Conservation (phyloP, 2,888 invertebrate genomes). For the Cheilosia variabilis region DNA sequence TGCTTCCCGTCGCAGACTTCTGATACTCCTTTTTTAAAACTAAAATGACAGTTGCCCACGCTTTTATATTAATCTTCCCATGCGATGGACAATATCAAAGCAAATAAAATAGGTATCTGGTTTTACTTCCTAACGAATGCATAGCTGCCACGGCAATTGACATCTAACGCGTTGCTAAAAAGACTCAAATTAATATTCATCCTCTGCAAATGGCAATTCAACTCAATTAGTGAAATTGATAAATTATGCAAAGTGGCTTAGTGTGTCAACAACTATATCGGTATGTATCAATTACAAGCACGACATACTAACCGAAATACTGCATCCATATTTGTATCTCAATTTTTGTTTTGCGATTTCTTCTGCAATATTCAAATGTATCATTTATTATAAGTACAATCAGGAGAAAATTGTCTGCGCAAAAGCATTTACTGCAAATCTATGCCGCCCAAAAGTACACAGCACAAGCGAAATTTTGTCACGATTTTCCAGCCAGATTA, state of each 20-base stretch:
- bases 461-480: slow-evolving; percentile 57
- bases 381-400: slow-evolving; percentile 1
- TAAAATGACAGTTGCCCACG: not conserved
- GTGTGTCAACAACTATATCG: slow-evolving; percentile 50
- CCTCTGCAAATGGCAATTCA: not conserved
- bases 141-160: not conserved
- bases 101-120: not conserved
- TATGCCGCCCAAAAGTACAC: slow-evolving; percentile 54
- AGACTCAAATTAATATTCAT: not conserved
- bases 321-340: slow-evolving; percentile 47
- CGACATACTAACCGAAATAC: slow-evolving; percentile 71
- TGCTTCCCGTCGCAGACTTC: too few species aligned
- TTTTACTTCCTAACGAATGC: not conserved
- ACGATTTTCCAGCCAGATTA: slow-evolving; percentile 64
- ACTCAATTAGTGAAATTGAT: slow-evolving; percentile 55
- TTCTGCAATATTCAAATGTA: slow-evolving; percentile 40
- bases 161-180: not conserved
- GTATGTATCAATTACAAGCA: slow-evolving; percentile 45
- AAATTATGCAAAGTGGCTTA: slow-evolving; percentile 68
- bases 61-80: not conserved
- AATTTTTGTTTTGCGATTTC: slow-evolving; percentile 17
- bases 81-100: too few species aligned
- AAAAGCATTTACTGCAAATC: slow-evolving; percentile 27
- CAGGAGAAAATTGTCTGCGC: slow-evolving; percentile 42
- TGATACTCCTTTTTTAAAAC: too few species aligned